Conservation (phyloP, 2,888 invertebrate genomes). For the Drosophila helvetica region DNA sequence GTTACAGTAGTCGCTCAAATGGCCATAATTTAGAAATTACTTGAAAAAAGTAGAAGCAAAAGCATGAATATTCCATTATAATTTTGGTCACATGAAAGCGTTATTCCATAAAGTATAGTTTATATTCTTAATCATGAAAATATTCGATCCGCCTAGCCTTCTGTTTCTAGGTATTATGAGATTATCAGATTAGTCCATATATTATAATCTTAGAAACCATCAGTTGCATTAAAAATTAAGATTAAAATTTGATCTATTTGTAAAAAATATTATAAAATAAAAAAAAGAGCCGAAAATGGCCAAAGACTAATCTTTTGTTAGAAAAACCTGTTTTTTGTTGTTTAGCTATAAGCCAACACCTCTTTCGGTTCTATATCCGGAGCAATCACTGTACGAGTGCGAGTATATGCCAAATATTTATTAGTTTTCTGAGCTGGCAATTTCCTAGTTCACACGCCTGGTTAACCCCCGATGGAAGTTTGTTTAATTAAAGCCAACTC, state of each 20-base stretch:
- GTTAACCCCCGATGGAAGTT: constrained; percentile 29
- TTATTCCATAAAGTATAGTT: too few relatives aligned
- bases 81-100: too few relatives aligned
- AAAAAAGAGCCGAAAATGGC: neutral
- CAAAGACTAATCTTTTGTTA: neutral
- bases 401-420: constrained; percentile 19
- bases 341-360: neutral
- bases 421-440: constrained; percentile 17
- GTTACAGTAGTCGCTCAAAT: neutral
- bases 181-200: too few relatives aligned
- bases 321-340: neutral
- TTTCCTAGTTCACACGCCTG: constrained; percentile 43
- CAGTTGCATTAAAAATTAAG: too few relatives aligned
- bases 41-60: neutral
- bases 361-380: constrained; percentile 12
- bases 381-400: neutral
- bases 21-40: neutral
- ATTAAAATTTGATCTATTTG: too few relatives aligned
- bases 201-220: too few relatives aligned
- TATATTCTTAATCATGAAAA: too few relatives aligned
- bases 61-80: neutral
- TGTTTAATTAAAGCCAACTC: constrained; percentile 60
- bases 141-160: too few relatives aligned
- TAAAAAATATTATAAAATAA: too few relatives aligned
- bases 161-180: too few relatives aligned